A percentile compares a stretch with the other conserved stretches of the same genome.
Conservation (phyloP, 2,797 vertebrate genomes). For the Hydrophis major region DNA sequence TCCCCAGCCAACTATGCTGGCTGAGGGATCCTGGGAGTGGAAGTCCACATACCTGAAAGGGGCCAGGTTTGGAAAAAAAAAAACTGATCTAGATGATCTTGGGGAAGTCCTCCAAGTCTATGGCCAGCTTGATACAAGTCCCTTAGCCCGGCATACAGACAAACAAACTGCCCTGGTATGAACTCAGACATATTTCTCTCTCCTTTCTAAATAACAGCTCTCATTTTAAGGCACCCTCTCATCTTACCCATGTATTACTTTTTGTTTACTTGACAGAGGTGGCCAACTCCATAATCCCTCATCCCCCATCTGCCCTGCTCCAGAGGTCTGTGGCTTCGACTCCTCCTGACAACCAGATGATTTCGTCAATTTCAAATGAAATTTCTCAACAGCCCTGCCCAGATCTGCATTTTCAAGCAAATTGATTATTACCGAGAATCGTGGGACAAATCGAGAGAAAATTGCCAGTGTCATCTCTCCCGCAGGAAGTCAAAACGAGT, state of each 20-base stretch:
- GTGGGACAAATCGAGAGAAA: neutral
- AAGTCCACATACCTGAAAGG: neutral
- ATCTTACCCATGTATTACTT: neutral
- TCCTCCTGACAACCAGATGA: neutral
- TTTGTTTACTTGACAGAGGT: neutral
- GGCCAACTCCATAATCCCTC: neutral
- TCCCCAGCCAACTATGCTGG: neutral
- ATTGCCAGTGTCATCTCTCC: fast-evolving
- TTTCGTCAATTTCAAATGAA: neutral
- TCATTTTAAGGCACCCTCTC: neutral
- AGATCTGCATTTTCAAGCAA: neutral
- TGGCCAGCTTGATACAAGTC: neutral
- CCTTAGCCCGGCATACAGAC: neutral
- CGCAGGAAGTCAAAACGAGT: neutral
- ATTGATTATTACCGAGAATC: neutral
- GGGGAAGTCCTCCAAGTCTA: neutral
- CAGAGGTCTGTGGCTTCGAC: neutral
- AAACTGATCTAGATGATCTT: neutral
- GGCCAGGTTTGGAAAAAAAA: no score
- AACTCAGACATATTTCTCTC: neutral
- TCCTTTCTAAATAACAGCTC: neutral
- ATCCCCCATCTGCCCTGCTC: neutral
- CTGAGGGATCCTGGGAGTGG: neutral
- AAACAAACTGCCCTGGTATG: neutral
- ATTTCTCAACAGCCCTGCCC: neutral